Base-by-base conservation (phyloP, 2,888 invertebrate species). In the Melipona beecheii region DNA sequence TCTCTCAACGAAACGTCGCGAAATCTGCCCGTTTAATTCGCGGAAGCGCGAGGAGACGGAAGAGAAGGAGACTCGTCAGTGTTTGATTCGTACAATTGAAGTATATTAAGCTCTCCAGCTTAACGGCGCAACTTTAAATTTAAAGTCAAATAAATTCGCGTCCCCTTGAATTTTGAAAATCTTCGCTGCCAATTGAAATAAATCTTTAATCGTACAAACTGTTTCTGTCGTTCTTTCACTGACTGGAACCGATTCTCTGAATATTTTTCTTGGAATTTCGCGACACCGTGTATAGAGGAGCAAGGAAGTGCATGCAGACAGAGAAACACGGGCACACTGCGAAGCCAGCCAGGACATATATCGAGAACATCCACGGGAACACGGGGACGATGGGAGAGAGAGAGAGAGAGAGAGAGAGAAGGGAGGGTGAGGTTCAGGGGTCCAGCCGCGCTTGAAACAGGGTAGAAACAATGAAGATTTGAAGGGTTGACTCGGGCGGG, bases 401-500 rank as follows among this genome's bases (percentile, higher is more conserved):
- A 43, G 43, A 43, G 36, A 36, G 36, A 36, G 6, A 36, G 36
- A 31, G 36, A 36, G 58, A 43, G 56, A n/a, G 60, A 24, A 69
- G 36, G 24, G 43, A 9, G 9, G 9, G 64, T 2, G 74, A 24
- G 69, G 60, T 76, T 56, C 78, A 81, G 65, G 80, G 85, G 75
- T 73, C 86, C 82, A 79, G 88, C 82, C 87, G 80, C 85, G 84
- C 83, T 87, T 87, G 85, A 86, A 88, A 86, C 87, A 87, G 88
- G 90, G 89, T 89, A 86, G 91, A 92, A 93, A 92, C 92, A 92
- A 92, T 92, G 91, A 90, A 89, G 89, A 90, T 90, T 87, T 90
- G 87, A 92, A 92, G 91, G 92, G 92, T 92, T 92, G 92, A 92
- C 91, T 93, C 89, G 90, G 90, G 90, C 90, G 90, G 92, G 91